phyloP scores from a whole-genome alignment of 2,797 vertebrate genomes.

The Ptychadena robeensis region DNA sequence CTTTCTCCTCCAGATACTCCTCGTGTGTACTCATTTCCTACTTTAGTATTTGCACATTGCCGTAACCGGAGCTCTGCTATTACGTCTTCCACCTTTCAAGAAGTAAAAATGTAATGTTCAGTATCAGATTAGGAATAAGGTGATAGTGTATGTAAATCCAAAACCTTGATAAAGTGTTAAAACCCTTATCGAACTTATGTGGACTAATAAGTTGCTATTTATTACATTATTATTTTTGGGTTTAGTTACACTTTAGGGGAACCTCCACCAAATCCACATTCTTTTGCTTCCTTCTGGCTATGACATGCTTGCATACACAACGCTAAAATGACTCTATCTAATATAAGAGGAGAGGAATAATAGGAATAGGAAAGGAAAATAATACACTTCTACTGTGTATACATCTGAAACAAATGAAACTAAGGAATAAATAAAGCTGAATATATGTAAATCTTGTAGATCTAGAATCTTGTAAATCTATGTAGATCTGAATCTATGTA shows the following conservation, averaged over 20 bases:
- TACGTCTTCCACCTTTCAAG: conserved; percentile 88
- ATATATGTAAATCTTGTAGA: background rate
- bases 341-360: too few species aligned
- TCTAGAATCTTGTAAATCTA: too few species aligned
- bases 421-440: background rate
- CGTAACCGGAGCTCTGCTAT: conserved; percentile 92
- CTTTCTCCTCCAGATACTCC: conserved; percentile 93
- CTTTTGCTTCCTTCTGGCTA: too few species aligned
- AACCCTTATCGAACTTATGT: too few species aligned
- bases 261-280: too few species aligned
- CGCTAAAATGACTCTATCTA: too few species aligned
- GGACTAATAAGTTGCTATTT: background rate
- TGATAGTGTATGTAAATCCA: background rate
- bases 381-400: background rate
- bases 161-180: too few species aligned
- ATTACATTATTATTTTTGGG: background rate
- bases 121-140: too few species aligned
- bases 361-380: background rate
- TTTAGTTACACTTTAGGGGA: too few species aligned
- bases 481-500: background rate
- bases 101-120: background rate
- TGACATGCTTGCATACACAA: too few species aligned
- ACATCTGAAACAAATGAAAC: background rate
- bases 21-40: conserved; percentile 86
- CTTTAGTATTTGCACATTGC: conserved; percentile 90